phyloP scores from a whole-genome alignment of 2,113 vertebrate species.

The Talpa occidentalis region DNA sequence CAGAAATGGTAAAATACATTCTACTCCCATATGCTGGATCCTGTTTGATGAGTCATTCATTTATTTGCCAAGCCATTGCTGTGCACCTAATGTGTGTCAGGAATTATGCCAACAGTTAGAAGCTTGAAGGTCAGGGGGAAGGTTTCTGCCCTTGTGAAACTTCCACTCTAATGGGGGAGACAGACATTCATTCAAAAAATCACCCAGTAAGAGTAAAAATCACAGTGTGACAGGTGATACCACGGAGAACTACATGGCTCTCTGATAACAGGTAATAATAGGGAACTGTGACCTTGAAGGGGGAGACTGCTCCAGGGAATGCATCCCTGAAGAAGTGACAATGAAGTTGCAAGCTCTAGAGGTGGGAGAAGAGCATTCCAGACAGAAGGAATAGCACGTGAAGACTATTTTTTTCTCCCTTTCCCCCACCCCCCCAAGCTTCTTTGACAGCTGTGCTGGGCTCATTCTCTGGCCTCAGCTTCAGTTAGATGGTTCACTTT shows the following conservation, averaged over 20 bases:
- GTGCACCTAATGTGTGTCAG: neutral
- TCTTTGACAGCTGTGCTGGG: slow-evolving; percentile 70
- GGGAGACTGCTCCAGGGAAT: neutral
- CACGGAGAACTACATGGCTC: neutral
- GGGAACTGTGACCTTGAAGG: slow-evolving; percentile 8
- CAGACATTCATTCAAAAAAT: neutral
- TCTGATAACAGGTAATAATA: slow-evolving; percentile 54
- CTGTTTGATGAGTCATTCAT: slow-evolving; percentile 6
- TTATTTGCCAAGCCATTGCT: slow-evolving; percentile 36
- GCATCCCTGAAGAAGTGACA: slow-evolving; percentile 48
- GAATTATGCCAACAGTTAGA: neutral
- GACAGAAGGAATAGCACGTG: slow-evolving; percentile 65
- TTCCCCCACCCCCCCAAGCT: slow-evolving; percentile 1
- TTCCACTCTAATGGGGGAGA: slow-evolving; percentile 25
- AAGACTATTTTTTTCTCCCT: slow-evolving; percentile 62
- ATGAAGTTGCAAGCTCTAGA: slow-evolving; percentile 34
- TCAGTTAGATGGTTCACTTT: slow-evolving; percentile 72
- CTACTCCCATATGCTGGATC: neutral
- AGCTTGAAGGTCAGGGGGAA: neutral
- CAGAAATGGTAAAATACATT: slow-evolving; percentile 14
- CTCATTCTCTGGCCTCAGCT: slow-evolving; percentile 66
- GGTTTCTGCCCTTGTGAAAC: neutral
- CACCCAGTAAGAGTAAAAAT: slow-evolving; percentile 11
- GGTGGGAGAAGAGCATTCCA: slow-evolving; percentile 39
- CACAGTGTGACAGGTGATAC: neutral